Base-by-base conservation (phyloP, 2,113 vertebrate species). In the Rutilus rutilus region DNA sequence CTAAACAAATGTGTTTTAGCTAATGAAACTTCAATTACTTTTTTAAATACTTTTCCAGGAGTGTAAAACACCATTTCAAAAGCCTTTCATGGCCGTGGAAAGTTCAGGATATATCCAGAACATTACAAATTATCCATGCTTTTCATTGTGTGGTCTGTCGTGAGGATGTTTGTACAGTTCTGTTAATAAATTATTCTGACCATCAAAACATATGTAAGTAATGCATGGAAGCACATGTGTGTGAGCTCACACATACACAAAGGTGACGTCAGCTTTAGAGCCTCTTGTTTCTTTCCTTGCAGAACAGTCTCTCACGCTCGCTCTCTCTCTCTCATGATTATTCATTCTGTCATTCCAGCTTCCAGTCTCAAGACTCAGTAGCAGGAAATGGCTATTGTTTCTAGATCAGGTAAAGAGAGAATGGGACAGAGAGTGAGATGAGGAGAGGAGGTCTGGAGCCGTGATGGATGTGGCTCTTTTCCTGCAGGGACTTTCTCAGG, bases 371-470 rank as follows among this genome's bases (percentile, higher is more conserved):
- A 85, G 78, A 50, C 88, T 83, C 73, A 80, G 81, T 83, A 33
- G 71, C 92, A 97, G 97, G 97, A 98, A 97, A 92, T 92, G 73
- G 88, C 95, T 88, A 98, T 99, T 99, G 97, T 98, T 97, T 94
- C 89, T 84, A 87, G 90, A 86, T 88, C 90, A 91, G 92, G 94
- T 93, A 93, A 90, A 47, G 74, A 86, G 84, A 86, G 64, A 88
- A 82, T 84, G 86, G 57, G 88, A 78, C 89, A 88, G 87, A 85
- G 89, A 86, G 87, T 59, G 83, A 86, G 25, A 59, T 87, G 88
- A 83, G 39, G 62, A 87, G 75, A 78, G 76, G 89, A 85, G 92
- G 85, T 86, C 85, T 87, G 87, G 89, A 87, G 88, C 90, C 64
- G 75, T 93, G 95, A 95, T 95, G 95, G 95, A 97, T 96, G 95